Evolutionary conservation across 2,888 invertebrate genomes (phyloP).

Genomic region (Hydropsyche betteni): DNA sequence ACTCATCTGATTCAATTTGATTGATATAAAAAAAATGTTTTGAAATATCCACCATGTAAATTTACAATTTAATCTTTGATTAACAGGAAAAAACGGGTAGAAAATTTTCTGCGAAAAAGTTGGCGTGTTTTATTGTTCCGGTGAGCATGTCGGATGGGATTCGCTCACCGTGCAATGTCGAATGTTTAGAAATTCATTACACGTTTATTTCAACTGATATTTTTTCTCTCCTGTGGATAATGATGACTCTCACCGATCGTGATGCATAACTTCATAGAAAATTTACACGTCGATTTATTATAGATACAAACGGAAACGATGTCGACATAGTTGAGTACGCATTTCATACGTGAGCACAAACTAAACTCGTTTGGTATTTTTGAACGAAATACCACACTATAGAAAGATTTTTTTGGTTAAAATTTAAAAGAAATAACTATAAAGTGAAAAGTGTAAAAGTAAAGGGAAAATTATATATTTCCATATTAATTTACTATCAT

Average conservation of each 20-base stretch:
- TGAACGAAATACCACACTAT: too few relatives aligned
- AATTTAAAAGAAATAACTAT: too few relatives aligned
- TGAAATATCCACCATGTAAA: too few relatives aligned
- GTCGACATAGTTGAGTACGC: too few relatives aligned
- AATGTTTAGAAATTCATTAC: conserved; percentile 24
- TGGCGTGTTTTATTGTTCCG: conserved; percentile 25
- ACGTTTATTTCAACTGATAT: background rate
- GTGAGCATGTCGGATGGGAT: conserved; percentile 26
- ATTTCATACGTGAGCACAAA: too few relatives aligned
- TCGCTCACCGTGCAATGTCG: conserved; percentile 31
- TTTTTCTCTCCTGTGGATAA: conserved; percentile 5
- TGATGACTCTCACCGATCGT: conserved; percentile 7
- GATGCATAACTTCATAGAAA: conserved; percentile 17
- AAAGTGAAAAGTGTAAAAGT: too few relatives aligned
- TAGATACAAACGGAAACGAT: too few relatives aligned
- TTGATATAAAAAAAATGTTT: background rate
- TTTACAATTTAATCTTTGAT: background rate
- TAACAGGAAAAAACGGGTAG: background rate
- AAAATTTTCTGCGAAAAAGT: conserved; percentile 10
- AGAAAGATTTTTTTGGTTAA: too few relatives aligned
- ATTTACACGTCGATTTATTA: background rate
- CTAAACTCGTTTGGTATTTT: too few relatives aligned
- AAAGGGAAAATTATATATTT: too few relatives aligned
- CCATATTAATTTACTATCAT: too few relatives aligned
- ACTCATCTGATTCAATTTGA: background rate